phyloP scores from a whole-genome alignment of 2,797 vertebrate genomes.

The Eospalax fontanierii region DNA sequence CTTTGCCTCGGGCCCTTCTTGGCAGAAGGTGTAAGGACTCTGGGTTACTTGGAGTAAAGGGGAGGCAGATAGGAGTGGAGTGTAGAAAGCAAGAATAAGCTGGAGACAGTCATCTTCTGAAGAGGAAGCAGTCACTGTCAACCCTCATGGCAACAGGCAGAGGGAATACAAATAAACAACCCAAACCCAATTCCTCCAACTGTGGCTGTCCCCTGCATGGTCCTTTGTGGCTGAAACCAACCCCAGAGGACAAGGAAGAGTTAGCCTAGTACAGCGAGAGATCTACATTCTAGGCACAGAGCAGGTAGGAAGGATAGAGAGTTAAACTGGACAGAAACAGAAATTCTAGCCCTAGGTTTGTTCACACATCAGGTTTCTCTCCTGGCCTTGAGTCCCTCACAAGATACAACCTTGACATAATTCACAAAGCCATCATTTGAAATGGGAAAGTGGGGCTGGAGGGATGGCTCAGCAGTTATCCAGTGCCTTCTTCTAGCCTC shows the following conservation, averaged over 20 bases:
- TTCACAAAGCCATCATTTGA: neutral
- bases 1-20: neutral
- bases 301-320: neutral
- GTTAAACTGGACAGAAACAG: neutral
- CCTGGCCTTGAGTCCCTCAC: neutral
- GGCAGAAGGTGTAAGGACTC: neutral
- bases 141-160: neutral
- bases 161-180: neutral
- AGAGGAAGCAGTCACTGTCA: neutral
- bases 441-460: neutral
- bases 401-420: neutral
- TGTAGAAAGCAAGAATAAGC: neutral
- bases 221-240: neutral
- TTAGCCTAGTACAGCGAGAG: neutral
- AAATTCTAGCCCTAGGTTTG: neutral
- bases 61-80: neutral
- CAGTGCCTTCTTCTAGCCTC: too few species aligned
- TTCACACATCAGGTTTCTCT: neutral
- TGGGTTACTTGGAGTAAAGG: neutral
- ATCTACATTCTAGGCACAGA: neutral
- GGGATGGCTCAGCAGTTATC: too few species aligned
- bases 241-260: neutral
- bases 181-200: neutral
- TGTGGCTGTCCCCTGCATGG: neutral
- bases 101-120: neutral